Evolutionary conservation across 1,140 invertebrate genomes (phyloP), one percentile per base, ranked within the genome.

Genomic region (Sarcophaga peregrina): DNA sequence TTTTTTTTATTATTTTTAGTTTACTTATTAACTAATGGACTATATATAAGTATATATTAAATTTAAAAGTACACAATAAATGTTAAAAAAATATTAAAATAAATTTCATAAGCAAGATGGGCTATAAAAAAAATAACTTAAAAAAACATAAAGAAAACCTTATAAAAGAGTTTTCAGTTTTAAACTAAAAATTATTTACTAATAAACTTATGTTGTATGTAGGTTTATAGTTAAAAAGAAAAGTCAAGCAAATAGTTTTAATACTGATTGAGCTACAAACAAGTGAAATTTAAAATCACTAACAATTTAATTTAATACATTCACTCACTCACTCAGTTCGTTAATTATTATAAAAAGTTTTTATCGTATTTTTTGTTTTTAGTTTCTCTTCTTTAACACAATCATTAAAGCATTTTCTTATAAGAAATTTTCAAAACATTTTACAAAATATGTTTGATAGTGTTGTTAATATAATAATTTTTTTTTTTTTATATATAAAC

Each of bases 291-390:
- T 20, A 9, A 8, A 62, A 62, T 52, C 54, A 62, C 54, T 62
- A 62, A 62, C 50, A 62, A 7, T 9, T 37, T 37, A 37, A 1
- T 37, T 37, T 37, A 37, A n/a, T n/a, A n/a, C n/a, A n/a, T n/a
- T n/a, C n/a, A n/a, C 8, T 68, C 10, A 68, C 62, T 68, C 62
- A 68, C n/a, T 68, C 62, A 68, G 62, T 68, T 62, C n/a, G 54
- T 62, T 62, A 37, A 37, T 37, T 37, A 4, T 37, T 37, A 37
- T 37, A 37, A 37, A 37, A 4, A 37, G 25, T 37, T 37, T 37
- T 37, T 4, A 37, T 37, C 25, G 4, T 37, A 37, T 2, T 37
- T 37, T 37, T 37, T 37, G 1, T 37, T 37, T 37, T 37, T 37
- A 2, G 1, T 37, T 4, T 37, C 25, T 37, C 25, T 37, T 37